Percentiles rank a stretch among this genome's conserved stretches.
These are phyloP conservation scores for Manis pentadactyla DNA, from an alignment of 2,797 vertebrate species.

Conservation along the genomic window DNA sequence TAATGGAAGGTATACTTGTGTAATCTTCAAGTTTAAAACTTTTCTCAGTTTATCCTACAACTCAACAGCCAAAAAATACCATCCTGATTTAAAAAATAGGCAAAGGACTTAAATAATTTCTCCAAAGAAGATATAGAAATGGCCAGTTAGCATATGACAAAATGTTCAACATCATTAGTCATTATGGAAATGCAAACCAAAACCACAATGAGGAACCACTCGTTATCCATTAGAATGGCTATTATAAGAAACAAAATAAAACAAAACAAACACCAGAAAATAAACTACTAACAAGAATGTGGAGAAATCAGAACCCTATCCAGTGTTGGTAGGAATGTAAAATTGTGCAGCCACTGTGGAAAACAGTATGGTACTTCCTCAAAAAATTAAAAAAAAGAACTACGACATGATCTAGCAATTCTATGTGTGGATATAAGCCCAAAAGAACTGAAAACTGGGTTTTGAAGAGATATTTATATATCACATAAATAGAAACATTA, in stretches of 20 bases:
- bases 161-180: not conserved
- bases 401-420: not conserved
- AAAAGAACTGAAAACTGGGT: not conserved
- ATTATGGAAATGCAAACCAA: slow-evolving; percentile 12
- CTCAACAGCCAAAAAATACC: not conserved
- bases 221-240: not conserved
- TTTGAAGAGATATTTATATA: not conserved
- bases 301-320: not conserved
- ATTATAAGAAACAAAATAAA: slow-evolving; percentile 22
- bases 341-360: not conserved
- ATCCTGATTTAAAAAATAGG: not conserved
- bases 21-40: not conserved
- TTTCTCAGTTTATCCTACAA: slow-evolving; percentile 20
- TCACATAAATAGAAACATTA: not conserved
- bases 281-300: not conserved
- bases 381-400: slow-evolving; percentile 42
- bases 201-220: not conserved
- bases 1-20: not conserved
- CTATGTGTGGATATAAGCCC: not conserved
- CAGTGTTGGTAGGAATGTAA: not conserved
- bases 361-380: not conserved
- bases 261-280: not conserved
- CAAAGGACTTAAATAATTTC: slow-evolving; percentile 5
- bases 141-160: not conserved
- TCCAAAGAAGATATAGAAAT: not conserved